Base-by-base conservation (phyloP, 1,140 invertebrate species). In the Drosophila funebris region DNA sequence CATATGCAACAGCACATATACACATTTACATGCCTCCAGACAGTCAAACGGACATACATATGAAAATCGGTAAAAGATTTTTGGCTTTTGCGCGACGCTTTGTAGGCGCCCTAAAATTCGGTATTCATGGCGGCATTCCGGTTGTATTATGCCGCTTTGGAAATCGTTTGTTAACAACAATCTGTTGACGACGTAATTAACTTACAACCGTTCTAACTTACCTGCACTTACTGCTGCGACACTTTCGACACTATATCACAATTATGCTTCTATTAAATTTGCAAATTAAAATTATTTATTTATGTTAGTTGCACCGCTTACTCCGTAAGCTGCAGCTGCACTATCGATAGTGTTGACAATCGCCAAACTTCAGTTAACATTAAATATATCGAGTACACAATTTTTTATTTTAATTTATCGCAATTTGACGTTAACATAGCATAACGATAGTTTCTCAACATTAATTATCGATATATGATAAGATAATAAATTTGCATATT, bases 271-370 rank as follows among this genome's bases (percentile, higher is more conserved):
- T n/a, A 20, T 44, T 20, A 37, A n/a, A 16, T 16, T 36, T 37
- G 24, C 14, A 52, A 52, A 52, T 37, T 27, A 16, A 60, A 53
- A 29, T 39, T 60, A 68, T 68, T 73, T 68, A 73, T 60, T 73
- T 73, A 60, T 69, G 39, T 73, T 36, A 44, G 39, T 73, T 44
- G 63, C 56, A 46, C 61, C 68, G 68, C 61, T 31, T 46, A 29
- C 24, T 22, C 41, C 57, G 70, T 52, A 53, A 58, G 63, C 63
- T 52, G 39, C 36, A 53, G 27, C 31, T 36, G 29, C 37, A 57
- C 62, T 67, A 67, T 58, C 52, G 52, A 58, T 67, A 64, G 20
- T 18, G 52, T 20, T 4, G 43, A 7, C 18, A 66, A 27, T 13
- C 37, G 37, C 14, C 29, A 58, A 11, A 14, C 7, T n/a, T n/a